Conservation (phyloP, 1,140 invertebrate genomes). For the Pentalonia nigronervosa region DNA sequence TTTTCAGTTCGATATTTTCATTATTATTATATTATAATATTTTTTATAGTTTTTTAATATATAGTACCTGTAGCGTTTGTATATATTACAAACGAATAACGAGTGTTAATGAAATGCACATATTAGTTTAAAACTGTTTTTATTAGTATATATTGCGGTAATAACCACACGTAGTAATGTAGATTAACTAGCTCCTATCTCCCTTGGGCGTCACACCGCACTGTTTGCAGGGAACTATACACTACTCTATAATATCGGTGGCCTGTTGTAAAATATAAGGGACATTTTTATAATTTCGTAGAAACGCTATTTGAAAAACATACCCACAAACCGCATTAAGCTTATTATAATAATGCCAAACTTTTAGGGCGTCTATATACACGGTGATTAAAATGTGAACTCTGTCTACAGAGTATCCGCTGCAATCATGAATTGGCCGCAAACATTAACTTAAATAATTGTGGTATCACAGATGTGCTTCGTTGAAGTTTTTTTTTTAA, state of each 20-base stretch:
- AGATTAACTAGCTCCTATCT: neutral
- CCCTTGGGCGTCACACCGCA: neutral
- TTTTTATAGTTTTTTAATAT: neutral
- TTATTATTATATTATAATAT: neutral
- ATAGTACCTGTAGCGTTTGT: neutral
- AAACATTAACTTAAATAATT: neutral
- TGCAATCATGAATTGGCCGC: neutral
- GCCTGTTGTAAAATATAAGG: neutral
- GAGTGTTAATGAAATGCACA: neutral
- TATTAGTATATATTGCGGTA: neutral
- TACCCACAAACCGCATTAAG: neutral
- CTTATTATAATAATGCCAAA: neutral
- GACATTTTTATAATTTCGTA: constrained; percentile 1
- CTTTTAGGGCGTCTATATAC: neutral
- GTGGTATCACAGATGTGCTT: neutral
- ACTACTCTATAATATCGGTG: neutral
- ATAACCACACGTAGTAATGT: neutral
- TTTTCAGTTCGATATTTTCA: neutral
- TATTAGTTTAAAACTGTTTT: constrained; percentile 1
- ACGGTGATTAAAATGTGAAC: neutral
- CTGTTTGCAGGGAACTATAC: neutral
- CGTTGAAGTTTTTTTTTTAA: no score
- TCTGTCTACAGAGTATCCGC: neutral
- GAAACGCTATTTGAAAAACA: neutral
- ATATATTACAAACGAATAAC: neutral